A percentile compares a stretch with the other conserved stretches of the same genome.
Evolutionary conservation across 2,797 vertebrate genomes (phyloP).

Genomic region (Varecia variegata): DNA sequence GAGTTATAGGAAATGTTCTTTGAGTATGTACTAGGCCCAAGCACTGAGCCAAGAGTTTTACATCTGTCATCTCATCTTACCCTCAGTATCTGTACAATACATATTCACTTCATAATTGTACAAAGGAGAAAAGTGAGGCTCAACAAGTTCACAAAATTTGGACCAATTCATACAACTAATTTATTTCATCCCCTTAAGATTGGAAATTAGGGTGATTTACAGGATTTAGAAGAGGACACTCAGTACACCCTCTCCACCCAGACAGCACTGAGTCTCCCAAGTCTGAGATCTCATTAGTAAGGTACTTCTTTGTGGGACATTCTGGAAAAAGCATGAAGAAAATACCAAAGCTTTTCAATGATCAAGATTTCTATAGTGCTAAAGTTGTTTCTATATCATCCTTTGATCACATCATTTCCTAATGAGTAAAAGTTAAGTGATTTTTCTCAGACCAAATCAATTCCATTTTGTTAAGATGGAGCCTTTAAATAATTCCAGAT

Average conservation of each 20-base stretch:
- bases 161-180: not conserved
- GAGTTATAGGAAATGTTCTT: not conserved
- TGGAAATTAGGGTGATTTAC: not conserved
- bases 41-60: not conserved
- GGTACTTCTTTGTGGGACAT: not conserved
- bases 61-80: not conserved
- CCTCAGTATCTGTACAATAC: not conserved
- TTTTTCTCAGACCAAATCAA: conserved; percentile 35
- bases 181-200: not conserved
- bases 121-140: not conserved
- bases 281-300: not conserved
- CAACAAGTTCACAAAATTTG: conserved; percentile 3
- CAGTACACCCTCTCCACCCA: not conserved
- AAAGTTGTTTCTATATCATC: not conserved
- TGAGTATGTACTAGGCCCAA: not conserved
- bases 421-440: not conserved
- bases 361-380: not conserved
- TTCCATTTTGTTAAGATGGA: conserved; percentile 3
- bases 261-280: not conserved
- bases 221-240: not conserved
- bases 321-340: not conserved
- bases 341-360: not conserved
- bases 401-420: not conserved
- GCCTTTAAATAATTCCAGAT: not conserved
- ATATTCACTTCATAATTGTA: not conserved